phyloP scores from a whole-genome alignment of 2,888 invertebrate species.

The Lepeophtheirus nordmannii region DNA sequence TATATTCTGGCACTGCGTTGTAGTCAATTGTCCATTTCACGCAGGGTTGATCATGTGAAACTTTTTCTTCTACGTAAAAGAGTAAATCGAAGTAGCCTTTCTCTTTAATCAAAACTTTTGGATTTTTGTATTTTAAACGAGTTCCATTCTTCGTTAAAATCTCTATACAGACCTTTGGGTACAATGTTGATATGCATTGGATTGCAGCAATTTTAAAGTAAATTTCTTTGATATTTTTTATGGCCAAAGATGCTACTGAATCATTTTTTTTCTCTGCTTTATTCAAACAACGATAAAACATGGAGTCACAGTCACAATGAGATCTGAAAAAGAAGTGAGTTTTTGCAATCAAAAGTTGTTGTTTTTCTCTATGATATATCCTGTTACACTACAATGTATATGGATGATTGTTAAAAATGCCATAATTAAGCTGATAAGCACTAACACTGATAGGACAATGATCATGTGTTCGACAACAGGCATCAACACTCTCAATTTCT shows the following conservation, averaged over 20 bases:
- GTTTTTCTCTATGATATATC: too few species aligned
- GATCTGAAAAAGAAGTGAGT: conserved; percentile 39
- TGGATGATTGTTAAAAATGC: conserved; percentile 51
- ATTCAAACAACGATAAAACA: conserved; percentile 52
- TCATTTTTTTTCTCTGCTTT: conserved; percentile 18
- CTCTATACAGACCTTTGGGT: background rate
- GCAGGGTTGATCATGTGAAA: background rate
- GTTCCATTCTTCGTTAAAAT: background rate
- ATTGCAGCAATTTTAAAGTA: background rate
- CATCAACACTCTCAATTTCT: conserved; percentile 46
- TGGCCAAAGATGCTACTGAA: background rate
- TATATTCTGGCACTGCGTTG: background rate
- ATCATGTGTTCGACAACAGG: conserved; percentile 57
- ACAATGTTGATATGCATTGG: background rate
- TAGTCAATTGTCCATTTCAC: background rate
- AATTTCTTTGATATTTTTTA: background rate
- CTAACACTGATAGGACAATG: conserved; percentile 47
- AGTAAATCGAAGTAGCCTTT: background rate
- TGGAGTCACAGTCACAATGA: conserved; percentile 57
- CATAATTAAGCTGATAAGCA: conserved; percentile 45
- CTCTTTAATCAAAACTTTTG: background rate
- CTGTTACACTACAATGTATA: conserved; percentile 41
- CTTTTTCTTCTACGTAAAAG: background rate
- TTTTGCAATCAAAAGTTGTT: too few species aligned
- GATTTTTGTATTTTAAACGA: too few species aligned